phyloP scores from a whole-genome alignment of 2,113 vertebrate species.

The Salvator merianae region DNA sequence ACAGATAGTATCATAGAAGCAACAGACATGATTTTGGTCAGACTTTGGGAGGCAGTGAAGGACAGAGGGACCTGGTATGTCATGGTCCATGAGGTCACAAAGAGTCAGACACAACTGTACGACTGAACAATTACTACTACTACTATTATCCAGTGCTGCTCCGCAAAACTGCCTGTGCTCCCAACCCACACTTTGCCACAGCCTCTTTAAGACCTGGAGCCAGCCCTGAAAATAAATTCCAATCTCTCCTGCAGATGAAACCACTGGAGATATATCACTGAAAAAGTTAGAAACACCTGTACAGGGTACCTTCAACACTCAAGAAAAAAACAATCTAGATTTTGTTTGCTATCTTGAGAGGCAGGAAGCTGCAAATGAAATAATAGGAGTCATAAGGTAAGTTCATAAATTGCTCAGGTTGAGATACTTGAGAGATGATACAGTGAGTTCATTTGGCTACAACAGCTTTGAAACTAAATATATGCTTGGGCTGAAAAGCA shows the following conservation, averaged over 20 bases:
- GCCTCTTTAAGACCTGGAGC: too few species aligned
- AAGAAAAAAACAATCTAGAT: constrained; percentile 22
- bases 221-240: background rate
- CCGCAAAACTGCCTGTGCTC: background rate
- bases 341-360: background rate
- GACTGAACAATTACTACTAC: background rate
- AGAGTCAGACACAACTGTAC: too few species aligned
- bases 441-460: background rate
- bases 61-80: too few species aligned
- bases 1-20: too few species aligned
- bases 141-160: background rate
- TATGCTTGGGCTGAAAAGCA: background rate
- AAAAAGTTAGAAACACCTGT: constrained; percentile 10
- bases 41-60: too few species aligned
- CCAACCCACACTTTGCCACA: background rate
- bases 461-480: background rate
- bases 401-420: too few species aligned
- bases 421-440: background rate
- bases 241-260: background rate
- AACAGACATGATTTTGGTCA: too few species aligned
- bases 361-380: background rate
- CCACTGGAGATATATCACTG: background rate
- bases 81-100: too few species aligned
- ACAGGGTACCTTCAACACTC: constrained; percentile 10
- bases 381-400: background rate